A percentile compares a stretch with the other conserved stretches of the same genome.
phyloP scores from a whole-genome alignment of 2,797 vertebrate species.

The Esox lucius region DNA sequence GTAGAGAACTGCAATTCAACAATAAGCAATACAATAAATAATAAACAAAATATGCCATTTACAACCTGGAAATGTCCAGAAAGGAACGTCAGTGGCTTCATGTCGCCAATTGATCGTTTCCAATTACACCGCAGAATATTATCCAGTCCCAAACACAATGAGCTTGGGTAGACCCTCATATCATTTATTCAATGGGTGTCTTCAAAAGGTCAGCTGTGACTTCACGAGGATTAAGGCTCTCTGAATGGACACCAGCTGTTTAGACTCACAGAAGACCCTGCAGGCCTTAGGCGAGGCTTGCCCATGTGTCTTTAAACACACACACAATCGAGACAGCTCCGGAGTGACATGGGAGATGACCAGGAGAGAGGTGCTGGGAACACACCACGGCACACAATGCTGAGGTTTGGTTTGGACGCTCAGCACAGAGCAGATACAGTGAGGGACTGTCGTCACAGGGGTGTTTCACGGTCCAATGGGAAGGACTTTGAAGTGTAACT shows the following conservation, averaged over 20 bases:
- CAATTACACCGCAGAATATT: slow-evolving; percentile 7
- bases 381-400: slow-evolving; percentile 10
- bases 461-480: slow-evolving; percentile 20
- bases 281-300: slow-evolving; percentile 41
- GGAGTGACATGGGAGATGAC: slow-evolving; percentile 35
- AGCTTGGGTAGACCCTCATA: not conserved
- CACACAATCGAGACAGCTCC: not conserved
- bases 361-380: slow-evolving; percentile 35
- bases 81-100: slow-evolving; percentile 16
- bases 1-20: too few species aligned
- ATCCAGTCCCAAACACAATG: not conserved
- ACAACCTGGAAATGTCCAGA: slow-evolving; percentile 25
- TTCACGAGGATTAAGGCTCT: slow-evolving; percentile 43
- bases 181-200: slow-evolving; percentile 1
- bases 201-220: slow-evolving; percentile 58
- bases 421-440: slow-evolving; percentile 27
- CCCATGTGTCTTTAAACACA: slow-evolving; percentile 35
- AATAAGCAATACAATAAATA: not conserved
- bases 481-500: slow-evolving; percentile 43
- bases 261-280: slow-evolving; percentile 26
- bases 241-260: slow-evolving; percentile 49
- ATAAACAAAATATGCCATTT: slow-evolving; percentile 16
- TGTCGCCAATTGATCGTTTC: not conserved
- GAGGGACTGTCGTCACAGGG: not conserved
- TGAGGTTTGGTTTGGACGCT: slow-evolving; percentile 36